Conservation (phyloP, 2,888 invertebrate species). For the Silvanus unidentatus region DNA sequence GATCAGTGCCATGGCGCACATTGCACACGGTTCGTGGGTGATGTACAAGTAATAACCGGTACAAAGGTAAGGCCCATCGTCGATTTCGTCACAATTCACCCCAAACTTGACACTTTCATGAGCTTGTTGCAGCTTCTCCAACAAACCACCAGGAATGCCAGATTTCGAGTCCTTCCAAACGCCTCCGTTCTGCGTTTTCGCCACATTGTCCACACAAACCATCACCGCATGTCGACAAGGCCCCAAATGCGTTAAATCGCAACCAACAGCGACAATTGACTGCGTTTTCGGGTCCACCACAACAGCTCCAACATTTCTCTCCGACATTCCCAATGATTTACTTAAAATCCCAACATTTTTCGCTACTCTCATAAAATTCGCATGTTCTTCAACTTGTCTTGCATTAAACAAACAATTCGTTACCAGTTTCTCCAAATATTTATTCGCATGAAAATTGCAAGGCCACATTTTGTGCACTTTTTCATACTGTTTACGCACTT, state of each 20-base stretch:
- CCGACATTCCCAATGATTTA: slow-evolving; percentile 18
- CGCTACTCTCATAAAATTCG: slow-evolving; percentile 54
- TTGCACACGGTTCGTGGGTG: slow-evolving; percentile 81
- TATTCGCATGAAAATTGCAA: slow-evolving; percentile 77
- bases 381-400: slow-evolving; percentile 52
- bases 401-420: slow-evolving; percentile 56
- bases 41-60: slow-evolving; percentile 83
- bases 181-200: slow-evolving; percentile 75
- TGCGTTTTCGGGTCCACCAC: slow-evolving; percentile 67
- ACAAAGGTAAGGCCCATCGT: slow-evolving; percentile 70
- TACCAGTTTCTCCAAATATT: slow-evolving; percentile 62
- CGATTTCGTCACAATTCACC: slow-evolving; percentile 41
- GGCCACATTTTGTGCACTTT: slow-evolving; percentile 65
- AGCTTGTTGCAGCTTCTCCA: slow-evolving; percentile 14
- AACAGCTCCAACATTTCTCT: slow-evolving; percentile 50
- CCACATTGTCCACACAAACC: slow-evolving; percentile 80
- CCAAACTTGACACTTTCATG: slow-evolving; percentile 39
- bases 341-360: slow-evolving; percentile 49
- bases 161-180: slow-evolving; percentile 50
- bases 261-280: slow-evolving; percentile 62
- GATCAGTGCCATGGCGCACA: slow-evolving; percentile 93
- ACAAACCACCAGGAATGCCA: slow-evolving; percentile 47
- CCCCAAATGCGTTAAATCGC: slow-evolving; percentile 54
- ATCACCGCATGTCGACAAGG: slow-evolving; percentile 80
- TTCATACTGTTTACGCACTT: slow-evolving; percentile 61